Evolutionary conservation across 2,113 vertebrate genomes (phyloP).

Genomic region (Cyprinodon variegatus): DNA sequence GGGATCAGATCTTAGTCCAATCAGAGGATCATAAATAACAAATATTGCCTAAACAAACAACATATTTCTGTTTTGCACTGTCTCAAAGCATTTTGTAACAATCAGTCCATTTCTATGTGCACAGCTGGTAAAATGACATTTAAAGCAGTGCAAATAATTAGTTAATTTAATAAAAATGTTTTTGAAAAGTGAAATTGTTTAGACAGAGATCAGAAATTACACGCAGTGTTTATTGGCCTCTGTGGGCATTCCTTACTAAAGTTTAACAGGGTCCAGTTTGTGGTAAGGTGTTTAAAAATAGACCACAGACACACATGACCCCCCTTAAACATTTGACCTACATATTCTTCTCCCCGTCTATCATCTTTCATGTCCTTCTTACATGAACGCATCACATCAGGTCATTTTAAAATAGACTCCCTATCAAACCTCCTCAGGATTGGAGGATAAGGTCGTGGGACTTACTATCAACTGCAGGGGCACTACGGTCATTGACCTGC

Average conservation of each 20-base stretch:
- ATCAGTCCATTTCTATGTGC: too few relatives aligned
- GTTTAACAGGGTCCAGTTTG: constrained; percentile 9
- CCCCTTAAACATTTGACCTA: background rate
- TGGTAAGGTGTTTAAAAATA: constrained; percentile 19
- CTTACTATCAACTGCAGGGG: constrained; percentile 90
- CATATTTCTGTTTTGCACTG: too few relatives aligned
- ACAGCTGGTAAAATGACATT: too few relatives aligned
- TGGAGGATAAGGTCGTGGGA: background rate
- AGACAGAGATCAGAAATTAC: background rate
- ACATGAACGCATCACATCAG: background rate
- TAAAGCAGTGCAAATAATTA: too few relatives aligned
- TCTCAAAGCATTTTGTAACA: too few relatives aligned
- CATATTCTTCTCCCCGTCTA: background rate
- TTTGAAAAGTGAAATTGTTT: too few relatives aligned
- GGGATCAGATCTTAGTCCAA: background rate
- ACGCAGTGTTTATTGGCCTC: constrained; percentile 34
- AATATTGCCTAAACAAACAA: too few relatives aligned
- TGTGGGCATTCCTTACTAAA: constrained; percentile 53
- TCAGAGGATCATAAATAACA: too few relatives aligned
- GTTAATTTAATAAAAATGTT: too few relatives aligned
- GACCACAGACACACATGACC: constrained; percentile 17
- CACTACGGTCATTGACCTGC: constrained; percentile 91
- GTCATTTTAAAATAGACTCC: background rate
- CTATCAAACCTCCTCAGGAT: background rate
- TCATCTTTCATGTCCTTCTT: background rate